Conservation (phyloP, 2,888 invertebrate species). For the Lasioglossum calceatum region DNA sequence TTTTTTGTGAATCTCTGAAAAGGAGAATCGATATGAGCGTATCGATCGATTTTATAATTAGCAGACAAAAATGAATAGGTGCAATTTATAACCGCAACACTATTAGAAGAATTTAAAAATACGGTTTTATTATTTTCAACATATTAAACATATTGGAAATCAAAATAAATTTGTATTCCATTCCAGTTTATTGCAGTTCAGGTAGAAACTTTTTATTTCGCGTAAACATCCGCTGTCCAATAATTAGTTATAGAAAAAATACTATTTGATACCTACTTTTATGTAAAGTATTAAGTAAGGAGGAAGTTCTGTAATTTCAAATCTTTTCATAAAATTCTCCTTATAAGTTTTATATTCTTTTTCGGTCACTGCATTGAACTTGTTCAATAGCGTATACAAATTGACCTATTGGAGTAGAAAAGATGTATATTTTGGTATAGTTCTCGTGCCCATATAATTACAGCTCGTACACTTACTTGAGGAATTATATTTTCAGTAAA, state of each 20-base stretch:
- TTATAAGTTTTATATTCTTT: conserved; percentile 99
- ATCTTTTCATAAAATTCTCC: conserved; percentile 98
- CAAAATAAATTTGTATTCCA: no score
- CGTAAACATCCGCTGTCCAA: no score
- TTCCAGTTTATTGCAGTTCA: no score
- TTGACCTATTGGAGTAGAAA: conserved; percentile 89
- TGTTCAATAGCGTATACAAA: conserved; percentile 95
- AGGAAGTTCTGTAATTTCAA: conserved; percentile 96
- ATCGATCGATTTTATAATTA: neutral
- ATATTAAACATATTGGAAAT: no score
- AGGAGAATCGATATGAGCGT: conserved; percentile 30
- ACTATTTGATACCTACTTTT: conserved; percentile 86
- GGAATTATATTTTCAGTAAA: conserved; percentile 99
- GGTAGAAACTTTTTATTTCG: no score
- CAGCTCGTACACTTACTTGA: conserved; percentile 88
- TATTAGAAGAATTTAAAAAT: no score
- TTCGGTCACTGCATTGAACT: conserved; percentile 97
- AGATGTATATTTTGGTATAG: neutral
- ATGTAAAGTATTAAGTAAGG: conserved; percentile 98
- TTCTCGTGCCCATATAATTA: conserved; percentile 18
- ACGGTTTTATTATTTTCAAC: no score
- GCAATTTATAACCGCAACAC: no score
- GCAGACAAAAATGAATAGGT: no score
- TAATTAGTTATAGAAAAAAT: neutral
- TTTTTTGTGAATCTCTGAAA: conserved; percentile 97